Evolutionary conservation across 2,113 vertebrate genomes (phyloP), one percentile per base, ranked within the genome.

Genomic region (Dromiciops gliroides): DNA sequence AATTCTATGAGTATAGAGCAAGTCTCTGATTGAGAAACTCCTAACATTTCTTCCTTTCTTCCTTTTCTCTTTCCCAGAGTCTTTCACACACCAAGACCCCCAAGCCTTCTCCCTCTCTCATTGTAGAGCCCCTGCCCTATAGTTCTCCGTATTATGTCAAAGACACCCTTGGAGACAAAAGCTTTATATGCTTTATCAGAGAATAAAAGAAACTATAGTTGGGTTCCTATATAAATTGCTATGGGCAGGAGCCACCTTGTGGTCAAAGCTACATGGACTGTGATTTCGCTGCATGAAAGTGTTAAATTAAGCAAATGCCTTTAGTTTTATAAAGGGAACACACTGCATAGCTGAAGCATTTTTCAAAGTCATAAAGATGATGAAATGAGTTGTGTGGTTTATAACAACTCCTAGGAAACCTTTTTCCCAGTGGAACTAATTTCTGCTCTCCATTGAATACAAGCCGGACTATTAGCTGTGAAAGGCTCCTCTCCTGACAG

Each of bases 301-400:
- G 91, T 48, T 26, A 2, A 75, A 51, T 48, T 16, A 67, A 56
- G 83, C 51, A 93, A 52, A 67, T 1, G 16, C n/a, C 25, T 93
- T 93, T 48, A 93, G 50, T 91, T 91, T 94, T 92, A 8, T 56
- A 92, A 91, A 75, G 50, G 24, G 89, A 94, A 44, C 31, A 23
- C 2, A 11, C 90, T 93, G 2, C 53, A 5, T 48, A 89, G 50
- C 50, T 60, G 23, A 91, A 94, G 50, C 48, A 53, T 51, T 94
- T 94, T 90, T 83, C 50, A 89, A 88, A 89, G 52, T 89, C 49
- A 89, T 91, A 93, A 95, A 95, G 90, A 91, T 48, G 28, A 92
- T 95, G 31, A 89, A 91, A 91, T 10, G 90, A 47, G 26, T 90
- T 37, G 5, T 93, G 51, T 93, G 89, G n/a, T 52, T 95, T 95